Conservation (phyloP, 2,888 invertebrate genomes). For the Atrina japonica region DNA sequence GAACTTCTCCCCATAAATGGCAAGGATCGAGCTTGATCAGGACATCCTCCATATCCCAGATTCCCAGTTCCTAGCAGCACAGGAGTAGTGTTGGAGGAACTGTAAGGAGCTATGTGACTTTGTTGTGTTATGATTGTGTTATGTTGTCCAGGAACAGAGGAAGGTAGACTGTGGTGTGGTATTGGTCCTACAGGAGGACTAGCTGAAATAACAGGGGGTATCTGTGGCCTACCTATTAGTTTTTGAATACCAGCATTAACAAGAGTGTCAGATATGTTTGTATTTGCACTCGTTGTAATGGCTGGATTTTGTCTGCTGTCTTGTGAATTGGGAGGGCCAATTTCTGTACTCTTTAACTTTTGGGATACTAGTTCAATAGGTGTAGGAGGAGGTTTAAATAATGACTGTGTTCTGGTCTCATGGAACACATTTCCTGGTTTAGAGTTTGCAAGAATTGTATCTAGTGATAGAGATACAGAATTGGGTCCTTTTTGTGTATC, state of each 20-base stretch:
- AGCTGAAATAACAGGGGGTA: not conserved
- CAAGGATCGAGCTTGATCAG: conserved; percentile 8
- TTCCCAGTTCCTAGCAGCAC: too few relatives aligned
- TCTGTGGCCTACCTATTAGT: not conserved
- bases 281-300: not conserved
- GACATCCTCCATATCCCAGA: too few relatives aligned
- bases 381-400: not conserved
- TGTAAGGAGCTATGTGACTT: too few relatives aligned
- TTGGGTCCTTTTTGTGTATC: too few relatives aligned
- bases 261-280: not conserved
- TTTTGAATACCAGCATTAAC: conserved; percentile 24
- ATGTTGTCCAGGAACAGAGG: too few relatives aligned
- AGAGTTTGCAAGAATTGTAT: too few relatives aligned
- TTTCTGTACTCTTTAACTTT: conserved; percentile 30
- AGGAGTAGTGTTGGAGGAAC: too few relatives aligned
- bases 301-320: not conserved
- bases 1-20: conserved; percentile 9
- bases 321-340: conserved; percentile 25
- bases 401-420: too few relatives aligned
- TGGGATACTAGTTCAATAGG: conserved; percentile 30
- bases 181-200: not conserved
- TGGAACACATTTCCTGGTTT: too few relatives aligned
- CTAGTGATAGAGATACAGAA: too few relatives aligned
- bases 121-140: too few relatives aligned
- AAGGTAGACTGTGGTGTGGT: too few relatives aligned